A percentile compares a stretch with the other conserved stretches of the same genome.
These are phyloP conservation scores for Tipula lateralis DNA, from an alignment of 2,888 invertebrate genomes.

Conservation along the genomic window DNA sequence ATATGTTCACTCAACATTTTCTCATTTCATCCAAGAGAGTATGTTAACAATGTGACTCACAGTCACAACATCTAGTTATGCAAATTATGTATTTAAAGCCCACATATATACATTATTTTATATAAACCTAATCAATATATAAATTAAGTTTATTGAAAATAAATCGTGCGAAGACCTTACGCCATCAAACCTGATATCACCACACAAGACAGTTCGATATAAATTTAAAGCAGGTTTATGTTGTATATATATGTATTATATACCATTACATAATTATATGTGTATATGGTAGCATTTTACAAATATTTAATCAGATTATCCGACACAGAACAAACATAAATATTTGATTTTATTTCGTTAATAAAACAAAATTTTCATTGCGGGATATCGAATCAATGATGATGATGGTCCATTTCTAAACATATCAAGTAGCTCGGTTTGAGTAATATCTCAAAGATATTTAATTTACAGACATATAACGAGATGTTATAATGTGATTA, in stretches of 20 bases:
- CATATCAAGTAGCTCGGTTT: background rate
- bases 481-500: too few relatives aligned
- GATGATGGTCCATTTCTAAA: background rate
- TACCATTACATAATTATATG: background rate
- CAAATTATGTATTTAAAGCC: background rate
- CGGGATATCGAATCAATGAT: background rate
- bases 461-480: too few relatives aligned
- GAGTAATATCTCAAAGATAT: too few relatives aligned
- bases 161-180: background rate
- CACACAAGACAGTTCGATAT: background rate
- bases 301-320: background rate
- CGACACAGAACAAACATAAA: background rate
- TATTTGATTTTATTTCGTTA: background rate
- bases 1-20: background rate
- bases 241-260: background rate
- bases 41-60: background rate
- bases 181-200: background rate
- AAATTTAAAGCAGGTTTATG: background rate
- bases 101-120: background rate
- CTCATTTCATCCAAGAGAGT: background rate
- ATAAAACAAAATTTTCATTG: background rate
- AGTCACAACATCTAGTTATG: background rate
- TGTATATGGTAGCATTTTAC: too few relatives aligned
- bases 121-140: background rate
- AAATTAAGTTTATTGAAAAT: background rate